Conservation (phyloP, 2,888 invertebrate genomes). For the Thyatira batis region DNA sequence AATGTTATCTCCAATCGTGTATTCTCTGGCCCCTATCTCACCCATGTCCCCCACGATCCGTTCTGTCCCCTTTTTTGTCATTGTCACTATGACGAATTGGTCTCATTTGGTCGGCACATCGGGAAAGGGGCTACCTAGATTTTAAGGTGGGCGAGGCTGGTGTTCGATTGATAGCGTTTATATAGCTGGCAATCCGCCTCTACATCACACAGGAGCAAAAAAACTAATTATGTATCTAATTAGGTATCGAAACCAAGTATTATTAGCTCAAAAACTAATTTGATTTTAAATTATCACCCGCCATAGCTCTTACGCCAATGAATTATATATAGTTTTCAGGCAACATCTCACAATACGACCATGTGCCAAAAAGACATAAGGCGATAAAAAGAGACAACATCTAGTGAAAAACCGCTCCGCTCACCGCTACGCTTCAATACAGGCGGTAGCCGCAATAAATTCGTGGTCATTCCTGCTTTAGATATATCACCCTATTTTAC, state of each 20-base stretch:
- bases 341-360: no score
- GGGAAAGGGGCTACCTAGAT: conserved; percentile 26
- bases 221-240: background rate
- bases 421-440: conserved; percentile 16
- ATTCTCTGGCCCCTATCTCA: conserved; percentile 12
- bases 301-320: no score
- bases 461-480: conserved; percentile 35
- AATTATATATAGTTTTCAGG: no score
- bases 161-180: conserved; percentile 12
- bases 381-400: no score
- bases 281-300: no score
- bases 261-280: no score
- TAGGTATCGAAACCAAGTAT: no score
- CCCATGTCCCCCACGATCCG: conserved; percentile 24
- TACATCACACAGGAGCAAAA: background rate
- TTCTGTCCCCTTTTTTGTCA: conserved; percentile 49
- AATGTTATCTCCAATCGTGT: conserved; percentile 12
- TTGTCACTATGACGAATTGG: conserved; percentile 65
- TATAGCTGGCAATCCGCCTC: background rate
- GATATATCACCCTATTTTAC: conserved; percentile 47
- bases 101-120: conserved; percentile 41
- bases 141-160: conserved; percentile 33
- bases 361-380: no score
- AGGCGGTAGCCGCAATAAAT: conserved; percentile 35
- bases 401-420: background rate